A percentile compares a stretch with the other conserved stretches of the same genome.
Conservation (phyloP, 2,888 invertebrate genomes). For the Conistra vaccinii region DNA sequence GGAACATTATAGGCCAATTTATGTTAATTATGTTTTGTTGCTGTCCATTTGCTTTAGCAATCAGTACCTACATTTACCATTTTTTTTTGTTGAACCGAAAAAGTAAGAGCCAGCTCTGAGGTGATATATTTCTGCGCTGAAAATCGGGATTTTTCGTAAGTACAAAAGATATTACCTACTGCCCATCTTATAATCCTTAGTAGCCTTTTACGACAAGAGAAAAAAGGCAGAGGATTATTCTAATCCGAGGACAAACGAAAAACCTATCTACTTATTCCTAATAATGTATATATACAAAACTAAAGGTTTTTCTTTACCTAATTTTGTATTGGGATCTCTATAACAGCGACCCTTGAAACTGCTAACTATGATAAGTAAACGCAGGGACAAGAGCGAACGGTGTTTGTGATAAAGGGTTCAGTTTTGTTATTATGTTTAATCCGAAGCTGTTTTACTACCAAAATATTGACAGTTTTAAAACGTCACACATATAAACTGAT, state of each 20-base stretch:
- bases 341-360: constrained; percentile 67
- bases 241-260: constrained; percentile 22
- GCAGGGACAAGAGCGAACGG: constrained; percentile 14
- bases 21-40: too few relatives aligned
- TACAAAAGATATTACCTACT: too few relatives aligned
- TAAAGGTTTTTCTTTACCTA: constrained; percentile 52
- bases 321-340: constrained; percentile 65
- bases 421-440: background rate
- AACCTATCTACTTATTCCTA: constrained; percentile 4
- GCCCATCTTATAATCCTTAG: background rate
- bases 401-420: constrained; percentile 31
- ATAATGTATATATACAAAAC: constrained; percentile 18
- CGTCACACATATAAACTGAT: background rate
- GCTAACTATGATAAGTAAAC: constrained; percentile 69
- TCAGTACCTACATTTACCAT: too few relatives aligned
- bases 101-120: background rate
- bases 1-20: too few relatives aligned
- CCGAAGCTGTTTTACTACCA: constrained; percentile 19
- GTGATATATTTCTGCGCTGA: background rate
- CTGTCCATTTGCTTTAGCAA: too few relatives aligned
- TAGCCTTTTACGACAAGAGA: background rate
- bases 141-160: background rate
- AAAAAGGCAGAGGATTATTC: background rate
- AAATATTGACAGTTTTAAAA: background rate
- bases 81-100: background rate